These are phyloP conservation scores for Panthera leo DNA, from an alignment of 2,113 vertebrate genomes.

Conservation along the genomic window DNA sequence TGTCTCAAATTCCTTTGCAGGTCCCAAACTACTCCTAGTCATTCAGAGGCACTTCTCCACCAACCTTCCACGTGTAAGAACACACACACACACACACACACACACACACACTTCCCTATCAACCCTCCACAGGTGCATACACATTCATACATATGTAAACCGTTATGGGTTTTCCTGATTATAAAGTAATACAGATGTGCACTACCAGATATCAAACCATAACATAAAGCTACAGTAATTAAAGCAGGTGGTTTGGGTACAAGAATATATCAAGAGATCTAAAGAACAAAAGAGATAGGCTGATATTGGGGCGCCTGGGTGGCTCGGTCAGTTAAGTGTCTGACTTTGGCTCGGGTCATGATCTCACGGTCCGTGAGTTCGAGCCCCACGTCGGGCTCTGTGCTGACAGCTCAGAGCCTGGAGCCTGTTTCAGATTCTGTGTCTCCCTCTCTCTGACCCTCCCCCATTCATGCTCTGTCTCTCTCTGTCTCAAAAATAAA, in stretches of 20 bases:
- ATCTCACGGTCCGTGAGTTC: no score
- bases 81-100: background rate
- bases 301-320: no score
- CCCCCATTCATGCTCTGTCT: no score
- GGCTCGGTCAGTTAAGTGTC: no score
- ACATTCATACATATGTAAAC: accelerated
- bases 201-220: background rate
- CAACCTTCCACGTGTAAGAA: background rate
- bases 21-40: background rate
- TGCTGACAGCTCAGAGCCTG: no score
- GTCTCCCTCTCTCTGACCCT: no score
- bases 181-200: background rate
- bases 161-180: background rate
- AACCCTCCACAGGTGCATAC: background rate
- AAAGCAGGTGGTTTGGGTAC: background rate
- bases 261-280: background rate
- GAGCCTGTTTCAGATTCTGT: no score
- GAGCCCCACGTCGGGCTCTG: no score
- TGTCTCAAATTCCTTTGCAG: background rate
- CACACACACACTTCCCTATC: background rate
- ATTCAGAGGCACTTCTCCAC: background rate
- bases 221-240: background rate
- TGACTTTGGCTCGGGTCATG: no score
- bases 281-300: background rate
- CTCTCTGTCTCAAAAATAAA: no score